Evolutionary conservation across 1,140 invertebrate genomes (phyloP).

Genomic region (Eufriesea mexicana): DNA sequence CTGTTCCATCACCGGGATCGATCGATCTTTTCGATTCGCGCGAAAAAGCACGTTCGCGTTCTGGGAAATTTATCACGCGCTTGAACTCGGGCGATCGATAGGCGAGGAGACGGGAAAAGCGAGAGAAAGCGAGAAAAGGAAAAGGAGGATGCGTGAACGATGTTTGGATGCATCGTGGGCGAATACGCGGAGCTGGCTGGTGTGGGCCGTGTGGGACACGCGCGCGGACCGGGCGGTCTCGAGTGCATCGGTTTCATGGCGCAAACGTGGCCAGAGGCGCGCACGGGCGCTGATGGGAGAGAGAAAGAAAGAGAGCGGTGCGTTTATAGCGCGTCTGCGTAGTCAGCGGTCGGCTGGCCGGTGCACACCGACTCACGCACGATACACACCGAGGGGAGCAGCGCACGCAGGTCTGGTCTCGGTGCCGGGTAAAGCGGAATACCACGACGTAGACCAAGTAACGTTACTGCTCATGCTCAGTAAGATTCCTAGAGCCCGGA

Average conservation of each 20-base stretch:
- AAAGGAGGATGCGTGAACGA: too few species aligned
- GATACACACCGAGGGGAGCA: slow-evolving; percentile 29
- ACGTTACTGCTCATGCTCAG: slow-evolving; percentile 69
- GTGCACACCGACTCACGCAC: slow-evolving; percentile 34
- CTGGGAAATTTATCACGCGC: too few species aligned
- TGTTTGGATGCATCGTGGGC: too few species aligned
- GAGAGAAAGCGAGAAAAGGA: too few species aligned
- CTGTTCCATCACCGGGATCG: too few species aligned
- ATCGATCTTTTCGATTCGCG: too few species aligned
- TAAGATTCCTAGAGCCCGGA: slow-evolving; percentile 63
- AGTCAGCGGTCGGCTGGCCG: neutral
- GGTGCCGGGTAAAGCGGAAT: slow-evolving; percentile 13
- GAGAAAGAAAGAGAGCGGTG: neutral
- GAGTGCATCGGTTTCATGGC: slow-evolving; percentile 20
- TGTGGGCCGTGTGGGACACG: neutral
- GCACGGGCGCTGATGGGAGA: neutral
- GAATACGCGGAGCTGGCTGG: too few species aligned
- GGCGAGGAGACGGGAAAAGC: too few species aligned
- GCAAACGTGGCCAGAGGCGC: slow-evolving; percentile 17
- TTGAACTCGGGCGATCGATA: too few species aligned
- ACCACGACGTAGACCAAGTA: slow-evolving; percentile 13
- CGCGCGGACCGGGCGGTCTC: neutral
- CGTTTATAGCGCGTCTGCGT: slow-evolving; percentile 55
- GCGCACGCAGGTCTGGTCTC: slow-evolving; percentile 27
- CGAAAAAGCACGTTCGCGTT: too few species aligned